Evolutionary conservation across 1,140 invertebrate species (phyloP), one percentile per base, ranked within the genome.

Genomic region (Drepana arcuata): DNA sequence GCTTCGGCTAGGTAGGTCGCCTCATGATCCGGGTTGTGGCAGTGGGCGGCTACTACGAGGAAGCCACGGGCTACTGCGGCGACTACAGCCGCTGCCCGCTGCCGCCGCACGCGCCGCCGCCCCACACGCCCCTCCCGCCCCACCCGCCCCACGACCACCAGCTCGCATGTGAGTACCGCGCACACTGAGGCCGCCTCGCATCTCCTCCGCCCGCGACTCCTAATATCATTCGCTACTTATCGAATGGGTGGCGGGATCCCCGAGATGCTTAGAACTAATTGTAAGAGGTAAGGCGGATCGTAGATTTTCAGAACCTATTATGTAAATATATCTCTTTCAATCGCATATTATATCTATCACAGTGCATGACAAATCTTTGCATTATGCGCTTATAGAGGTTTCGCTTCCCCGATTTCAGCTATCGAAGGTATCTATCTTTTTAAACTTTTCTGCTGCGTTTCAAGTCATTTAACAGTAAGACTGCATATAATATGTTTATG

Each of bases 11-110:
- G 61, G 63, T 73, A 70, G 72, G 68, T 67, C 37, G n/a, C n/a
- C n/a, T n/a, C n/a, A n/a, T n/a, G n/a, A n/a, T n/a, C n/a, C n/a
- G n/a, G n/a, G n/a, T 69, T 77, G 70, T 78, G 73, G 73, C 77
- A 83, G 78, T 83, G 77, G 81, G 70, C 68, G 77, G 73, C 65
- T 84, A 80, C 78, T 84, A 81, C 71, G 81, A 77, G 62, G 79
- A 75, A 38, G 56, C 70, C 35, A 54, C 53, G 38, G 45, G 54
- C 46, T 47, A 41, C 65, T 70, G 66, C 63, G 67, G 60, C 43
- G 78, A 81, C 53, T 88, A 85, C 82, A 84, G 85, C 82, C 83
- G 80, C 61, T 85, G 83, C 70, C 68, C 74, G 57, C 68, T 74
- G 79, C 64, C 71, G 67, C 59, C 62, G 69, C 51, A 73, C 65